A percentile compares a stretch with the other conserved stretches of the same genome.
These are phyloP conservation scores for Origma solitaria DNA, from an alignment of 2,113 vertebrate species.

Conservation along the genomic window DNA sequence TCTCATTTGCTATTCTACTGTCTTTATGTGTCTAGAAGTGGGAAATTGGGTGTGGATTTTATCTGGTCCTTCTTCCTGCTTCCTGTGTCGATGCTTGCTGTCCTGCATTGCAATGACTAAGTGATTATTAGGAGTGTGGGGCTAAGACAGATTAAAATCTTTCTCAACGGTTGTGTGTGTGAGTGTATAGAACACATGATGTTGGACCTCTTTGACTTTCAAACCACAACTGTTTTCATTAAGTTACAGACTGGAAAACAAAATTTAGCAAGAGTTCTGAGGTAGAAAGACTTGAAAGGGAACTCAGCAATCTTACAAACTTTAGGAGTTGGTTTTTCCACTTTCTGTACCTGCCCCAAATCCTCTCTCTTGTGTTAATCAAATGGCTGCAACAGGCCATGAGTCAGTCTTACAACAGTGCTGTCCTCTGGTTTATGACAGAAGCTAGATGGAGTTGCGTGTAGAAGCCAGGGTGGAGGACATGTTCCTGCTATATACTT, in stretches of 20 bases:
- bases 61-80: neutral
- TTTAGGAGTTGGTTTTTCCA: neutral
- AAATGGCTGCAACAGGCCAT: neutral
- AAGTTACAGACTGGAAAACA: neutral
- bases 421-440: neutral
- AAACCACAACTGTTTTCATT: neutral
- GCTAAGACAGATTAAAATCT: neutral
- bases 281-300: neutral
- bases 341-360: neutral
- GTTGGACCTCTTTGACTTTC: neutral
- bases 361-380: neutral
- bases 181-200: neutral
- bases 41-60: neutral
- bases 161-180: neutral
- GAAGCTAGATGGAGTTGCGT: neutral
- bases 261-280: neutral
- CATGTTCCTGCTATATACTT: neutral
- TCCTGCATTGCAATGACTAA: neutral
- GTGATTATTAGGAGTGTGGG: neutral
- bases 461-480: neutral
- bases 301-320: neutral
- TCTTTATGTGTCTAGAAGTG: neutral
- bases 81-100: neutral
- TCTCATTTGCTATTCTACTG: neutral
- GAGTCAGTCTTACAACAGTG: neutral